These are phyloP conservation scores for Papilio elwesi DNA, from an alignment of 2,888 invertebrate genomes.

Conservation along the genomic window DNA sequence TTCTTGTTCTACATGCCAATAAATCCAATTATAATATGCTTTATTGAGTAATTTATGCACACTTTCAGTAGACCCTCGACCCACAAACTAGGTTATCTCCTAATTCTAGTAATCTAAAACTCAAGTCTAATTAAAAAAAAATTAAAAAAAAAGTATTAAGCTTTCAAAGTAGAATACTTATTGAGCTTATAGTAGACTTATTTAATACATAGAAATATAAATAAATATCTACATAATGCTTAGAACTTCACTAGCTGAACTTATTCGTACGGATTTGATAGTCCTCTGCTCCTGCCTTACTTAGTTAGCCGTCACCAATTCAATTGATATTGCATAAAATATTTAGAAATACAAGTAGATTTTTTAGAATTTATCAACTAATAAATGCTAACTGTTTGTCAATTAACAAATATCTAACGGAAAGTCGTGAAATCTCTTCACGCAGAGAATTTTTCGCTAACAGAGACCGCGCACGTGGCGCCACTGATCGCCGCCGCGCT, in stretches of 20 bases:
- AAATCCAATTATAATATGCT: too few species aligned
- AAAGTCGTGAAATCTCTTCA: slow-evolving; percentile 58
- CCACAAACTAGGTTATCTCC: too few species aligned
- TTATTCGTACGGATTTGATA: not conserved
- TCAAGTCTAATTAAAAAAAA: too few species aligned
- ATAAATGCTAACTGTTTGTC: slow-evolving; percentile 4
- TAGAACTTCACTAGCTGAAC: not conserved
- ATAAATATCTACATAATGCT: not conserved
- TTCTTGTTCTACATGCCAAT: too few species aligned
- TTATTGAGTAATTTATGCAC: too few species aligned
- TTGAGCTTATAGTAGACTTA: not conserved
- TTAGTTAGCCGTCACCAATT: not conserved
- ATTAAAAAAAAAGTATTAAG: not conserved
- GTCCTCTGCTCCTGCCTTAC: not conserved
- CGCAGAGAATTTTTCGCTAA: slow-evolving; percentile 77
- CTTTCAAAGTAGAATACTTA: not conserved
- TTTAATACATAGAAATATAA: not conserved
- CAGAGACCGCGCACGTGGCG: slow-evolving; percentile 80
- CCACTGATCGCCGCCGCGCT: slow-evolving; percentile 78
- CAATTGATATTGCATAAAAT: not conserved
- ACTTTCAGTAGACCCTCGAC: too few species aligned
- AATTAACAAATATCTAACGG: slow-evolving; percentile 32
- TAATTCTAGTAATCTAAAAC: too few species aligned
- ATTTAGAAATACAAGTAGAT: slow-evolving; percentile 8
- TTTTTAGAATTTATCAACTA: slow-evolving; percentile 16